Evolutionary conservation across 2,888 invertebrate genomes (phyloP).

Genomic region (Pimpla rufipes): DNA sequence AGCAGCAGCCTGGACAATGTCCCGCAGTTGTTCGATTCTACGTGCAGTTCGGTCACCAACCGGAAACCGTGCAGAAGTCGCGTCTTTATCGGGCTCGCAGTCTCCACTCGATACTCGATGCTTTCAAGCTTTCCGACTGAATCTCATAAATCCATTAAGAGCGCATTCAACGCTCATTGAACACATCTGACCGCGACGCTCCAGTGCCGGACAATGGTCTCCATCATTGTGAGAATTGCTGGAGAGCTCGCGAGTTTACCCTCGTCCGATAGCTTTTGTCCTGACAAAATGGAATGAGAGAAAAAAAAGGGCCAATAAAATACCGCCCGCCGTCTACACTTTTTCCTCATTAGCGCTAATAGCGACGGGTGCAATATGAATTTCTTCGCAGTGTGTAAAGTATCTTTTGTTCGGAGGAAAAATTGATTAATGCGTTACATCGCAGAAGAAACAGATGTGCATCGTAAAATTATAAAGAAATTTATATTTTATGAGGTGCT

Average conservation of each 20-base stretch:
- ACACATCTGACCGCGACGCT: constrained; percentile 10
- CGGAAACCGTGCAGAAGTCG: constrained; percentile 8
- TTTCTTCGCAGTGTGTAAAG: not conserved
- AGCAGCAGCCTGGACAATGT: not conserved
- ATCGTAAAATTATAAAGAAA: no score
- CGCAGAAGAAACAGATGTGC: no score
- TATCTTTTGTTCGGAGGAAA: no score
- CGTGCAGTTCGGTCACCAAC: not conserved
- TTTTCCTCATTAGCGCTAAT: not conserved
- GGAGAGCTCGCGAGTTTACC: constrained; percentile 2
- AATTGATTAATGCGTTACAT: no score
- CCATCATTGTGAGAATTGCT: constrained; percentile 12
- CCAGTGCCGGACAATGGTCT: constrained; percentile 11
- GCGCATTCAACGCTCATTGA: constrained; percentile 23
- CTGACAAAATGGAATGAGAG: not conserved
- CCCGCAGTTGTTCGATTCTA: constrained; percentile 2
- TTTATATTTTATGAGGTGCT: no score
- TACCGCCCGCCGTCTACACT: not conserved
- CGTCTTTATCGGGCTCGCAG: constrained; percentile 1
- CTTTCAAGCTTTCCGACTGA: not conserved
- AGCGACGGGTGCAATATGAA: not conserved
- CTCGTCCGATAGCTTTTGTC: not conserved
- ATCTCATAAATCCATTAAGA: constrained; percentile 23
- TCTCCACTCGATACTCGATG: no score
- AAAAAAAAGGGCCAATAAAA: constrained; percentile 1